Evolutionary conservation across 2,888 invertebrate genomes (phyloP).

Genomic region (Abscondita cerata): DNA sequence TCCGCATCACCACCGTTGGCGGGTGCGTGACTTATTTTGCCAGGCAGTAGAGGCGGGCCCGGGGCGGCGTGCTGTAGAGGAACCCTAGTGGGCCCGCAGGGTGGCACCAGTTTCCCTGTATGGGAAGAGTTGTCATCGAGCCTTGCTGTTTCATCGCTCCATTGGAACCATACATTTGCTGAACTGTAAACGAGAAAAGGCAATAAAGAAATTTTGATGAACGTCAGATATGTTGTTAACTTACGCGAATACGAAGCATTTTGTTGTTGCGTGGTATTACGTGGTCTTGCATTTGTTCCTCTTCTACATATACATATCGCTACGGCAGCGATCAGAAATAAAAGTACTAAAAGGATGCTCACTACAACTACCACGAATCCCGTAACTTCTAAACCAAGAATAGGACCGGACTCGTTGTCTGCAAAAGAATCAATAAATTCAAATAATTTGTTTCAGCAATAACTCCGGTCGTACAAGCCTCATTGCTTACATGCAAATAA

Average conservation of each 20-base stretch:
- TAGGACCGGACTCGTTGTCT: constrained; percentile 69
- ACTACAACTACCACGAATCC: constrained; percentile 79
- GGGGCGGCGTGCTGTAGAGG: constrained; percentile 66
- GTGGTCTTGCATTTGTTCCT: constrained; percentile 60
- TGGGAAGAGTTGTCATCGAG: constrained; percentile 65
- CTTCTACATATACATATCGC: constrained; percentile 81
- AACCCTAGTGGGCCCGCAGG: constrained; percentile 81
- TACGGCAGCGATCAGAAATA: constrained; percentile 72
- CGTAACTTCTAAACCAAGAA: constrained; percentile 76
- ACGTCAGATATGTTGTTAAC: constrained; percentile 25
- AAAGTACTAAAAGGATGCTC: constrained; percentile 71
- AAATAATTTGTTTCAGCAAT: background rate
- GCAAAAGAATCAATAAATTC: constrained; percentile 16
- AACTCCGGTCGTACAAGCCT: too few relatives aligned
- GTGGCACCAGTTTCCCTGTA: constrained; percentile 95
- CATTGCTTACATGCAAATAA: constrained; percentile 8
- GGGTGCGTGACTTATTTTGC: constrained; percentile 68
- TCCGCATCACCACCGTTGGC: constrained; percentile 55
- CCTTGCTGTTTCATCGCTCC: constrained; percentile 70
- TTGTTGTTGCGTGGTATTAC: constrained; percentile 60
- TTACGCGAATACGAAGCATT: constrained; percentile 61
- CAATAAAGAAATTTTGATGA: background rate
- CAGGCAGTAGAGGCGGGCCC: constrained; percentile 78
- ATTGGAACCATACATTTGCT: constrained; percentile 78
- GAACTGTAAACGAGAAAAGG: constrained; percentile 62